A percentile compares a stretch with the other conserved stretches of the same genome.
phyloP scores from a whole-genome alignment of 2,113 vertebrate genomes.

The Oenanthe oenanthe region DNA sequence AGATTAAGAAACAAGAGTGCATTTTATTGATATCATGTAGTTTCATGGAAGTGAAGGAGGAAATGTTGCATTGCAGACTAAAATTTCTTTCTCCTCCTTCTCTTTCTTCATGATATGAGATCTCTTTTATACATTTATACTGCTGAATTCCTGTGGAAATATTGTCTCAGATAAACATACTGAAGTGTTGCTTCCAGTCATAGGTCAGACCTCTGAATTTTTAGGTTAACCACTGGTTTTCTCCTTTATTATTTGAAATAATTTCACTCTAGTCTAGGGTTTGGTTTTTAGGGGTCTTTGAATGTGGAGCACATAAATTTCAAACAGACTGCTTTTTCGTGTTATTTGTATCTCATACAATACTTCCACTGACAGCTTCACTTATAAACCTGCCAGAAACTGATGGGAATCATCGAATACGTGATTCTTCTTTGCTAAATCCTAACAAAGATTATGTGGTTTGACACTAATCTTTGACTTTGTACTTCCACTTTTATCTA shows the following conservation, averaged over 20 bases:
- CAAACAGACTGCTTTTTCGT: not conserved
- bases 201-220: not conserved
- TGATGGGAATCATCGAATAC: not conserved
- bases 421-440: not conserved
- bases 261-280: not conserved
- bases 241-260: not conserved
- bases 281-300: not conserved
- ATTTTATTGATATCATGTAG: not conserved
- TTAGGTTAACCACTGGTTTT: not conserved
- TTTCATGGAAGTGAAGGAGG: not conserved
- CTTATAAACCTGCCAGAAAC: not conserved
- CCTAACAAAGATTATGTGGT: not conserved
- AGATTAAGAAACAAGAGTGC: not conserved
- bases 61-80: not conserved
- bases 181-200: not conserved
- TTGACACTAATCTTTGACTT: not conserved
- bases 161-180: not conserved
- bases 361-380: not conserved
- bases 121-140: not conserved
- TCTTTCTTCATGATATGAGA: not conserved
- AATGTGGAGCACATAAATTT: not conserved
- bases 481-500: not conserved
- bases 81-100: not conserved
- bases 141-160: not conserved
- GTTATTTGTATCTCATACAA: not conserved